A percentile compares a stretch with the other conserved stretches of the same genome.
These are phyloP conservation scores for Trididemnum nubilum DNA, from an alignment of 23 tunicate genomes.

Conservation along the genomic window DNA sequence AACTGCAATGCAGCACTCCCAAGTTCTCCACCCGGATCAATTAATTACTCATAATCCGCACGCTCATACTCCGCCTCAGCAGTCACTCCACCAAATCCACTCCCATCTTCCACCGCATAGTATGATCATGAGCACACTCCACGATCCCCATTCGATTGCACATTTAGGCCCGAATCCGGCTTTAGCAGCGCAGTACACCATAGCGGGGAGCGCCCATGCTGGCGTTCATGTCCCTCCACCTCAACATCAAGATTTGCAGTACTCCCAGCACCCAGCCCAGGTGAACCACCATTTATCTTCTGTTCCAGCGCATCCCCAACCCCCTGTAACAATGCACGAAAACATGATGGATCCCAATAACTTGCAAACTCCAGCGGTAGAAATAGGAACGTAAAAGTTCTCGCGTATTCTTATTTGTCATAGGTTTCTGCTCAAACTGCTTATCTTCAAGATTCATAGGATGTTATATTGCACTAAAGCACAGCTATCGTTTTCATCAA, in stretches of 20 bases:
- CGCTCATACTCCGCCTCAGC: conserved; percentile 87
- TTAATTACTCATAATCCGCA: conserved; percentile 61
- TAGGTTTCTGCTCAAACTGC: too few species aligned
- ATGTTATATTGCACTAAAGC: too few species aligned
- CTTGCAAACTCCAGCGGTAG: conserved; percentile 4
- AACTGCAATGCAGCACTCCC: conserved; percentile 40
- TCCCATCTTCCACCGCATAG: conserved; percentile 72
- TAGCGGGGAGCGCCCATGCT: conserved; percentile 68
- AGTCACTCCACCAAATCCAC: conserved; percentile 47
- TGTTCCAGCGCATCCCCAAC: not conserved
- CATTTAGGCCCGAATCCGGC: conserved; percentile 35
- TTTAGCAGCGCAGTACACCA: conserved; percentile 69
- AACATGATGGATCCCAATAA: not conserved
- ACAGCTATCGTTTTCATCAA: too few species aligned
- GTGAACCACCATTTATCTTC: conserved; percentile 38
- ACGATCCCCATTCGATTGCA: conserved; percentile 62
- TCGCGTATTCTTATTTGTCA: not conserved
- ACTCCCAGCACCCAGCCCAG: conserved; percentile 52
- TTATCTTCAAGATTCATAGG: too few species aligned
- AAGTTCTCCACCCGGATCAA: conserved; percentile 54
- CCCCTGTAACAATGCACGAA: conserved; percentile 22
- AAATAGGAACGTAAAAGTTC: conserved; percentile 5
- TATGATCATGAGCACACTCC: conserved; percentile 74
- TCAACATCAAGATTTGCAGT: conserved; percentile 67
- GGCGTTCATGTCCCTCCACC: conserved; percentile 18